These are phyloP conservation scores for Cephus pulcher DNA, from an alignment of 2,888 invertebrate species.

Conservation along the genomic window DNA sequence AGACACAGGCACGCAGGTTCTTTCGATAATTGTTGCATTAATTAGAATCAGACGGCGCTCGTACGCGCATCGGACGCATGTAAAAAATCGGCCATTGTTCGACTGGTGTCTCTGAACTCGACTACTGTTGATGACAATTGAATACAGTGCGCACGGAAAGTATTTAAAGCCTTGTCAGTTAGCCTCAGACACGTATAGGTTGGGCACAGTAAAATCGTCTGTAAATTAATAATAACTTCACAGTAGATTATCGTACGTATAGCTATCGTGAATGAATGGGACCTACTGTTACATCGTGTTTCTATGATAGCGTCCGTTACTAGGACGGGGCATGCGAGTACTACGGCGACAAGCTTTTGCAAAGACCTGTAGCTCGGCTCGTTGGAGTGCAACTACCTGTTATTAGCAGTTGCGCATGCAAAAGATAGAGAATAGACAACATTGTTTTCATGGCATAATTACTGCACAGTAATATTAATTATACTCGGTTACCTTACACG, in stretches of 20 bases:
- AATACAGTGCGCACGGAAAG: not conserved
- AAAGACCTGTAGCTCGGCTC: conserved; percentile 30
- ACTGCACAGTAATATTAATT: conserved; percentile 37
- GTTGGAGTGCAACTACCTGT: conserved; percentile 24
- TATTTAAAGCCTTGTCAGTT: not conserved
- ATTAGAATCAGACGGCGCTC: not conserved
- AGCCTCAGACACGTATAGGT: not conserved
- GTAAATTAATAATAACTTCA: not conserved
- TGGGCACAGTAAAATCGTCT: not conserved
- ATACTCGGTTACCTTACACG: conserved; percentile 8
- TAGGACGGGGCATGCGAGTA: not conserved
- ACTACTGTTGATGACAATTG: not conserved
- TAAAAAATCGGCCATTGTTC: not conserved
- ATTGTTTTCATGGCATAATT: conserved; percentile 37
- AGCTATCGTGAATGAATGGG: not conserved
- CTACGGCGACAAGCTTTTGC: conserved; percentile 20
- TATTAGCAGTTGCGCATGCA: conserved; percentile 23
- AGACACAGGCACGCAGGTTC: not conserved
- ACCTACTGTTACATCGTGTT: not conserved
- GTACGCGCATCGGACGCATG: not conserved
- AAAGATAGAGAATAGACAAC: conserved; percentile 29
- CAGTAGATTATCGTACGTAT: not conserved
- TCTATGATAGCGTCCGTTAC: not conserved
- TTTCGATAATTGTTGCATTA: not conserved
- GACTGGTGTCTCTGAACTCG: not conserved